phyloP scores from a whole-genome alignment of 2,888 invertebrate genomes.

The Papilio protenor region DNA sequence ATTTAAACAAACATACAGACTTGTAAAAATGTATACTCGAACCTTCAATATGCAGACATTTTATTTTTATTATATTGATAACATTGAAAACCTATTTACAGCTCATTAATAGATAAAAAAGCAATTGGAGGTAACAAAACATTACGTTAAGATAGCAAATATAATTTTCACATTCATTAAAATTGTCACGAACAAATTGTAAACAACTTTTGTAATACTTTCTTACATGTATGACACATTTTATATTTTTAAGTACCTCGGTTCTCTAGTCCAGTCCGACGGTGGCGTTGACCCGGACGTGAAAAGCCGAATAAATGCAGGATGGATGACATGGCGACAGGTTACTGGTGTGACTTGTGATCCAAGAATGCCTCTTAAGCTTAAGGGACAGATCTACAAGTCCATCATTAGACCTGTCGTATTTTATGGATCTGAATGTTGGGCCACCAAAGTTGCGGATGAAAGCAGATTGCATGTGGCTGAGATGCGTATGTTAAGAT shows the following conservation, averaged over 20 bases:
- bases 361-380: too few relatives aligned
- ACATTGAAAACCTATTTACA: conserved; percentile 5
- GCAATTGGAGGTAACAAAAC: neutral
- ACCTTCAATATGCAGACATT: neutral
- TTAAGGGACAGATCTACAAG: too few relatives aligned
- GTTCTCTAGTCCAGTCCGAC: too few relatives aligned
- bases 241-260: neutral
- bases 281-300: too few relatives aligned
- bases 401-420: too few relatives aligned
- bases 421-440: too few relatives aligned
- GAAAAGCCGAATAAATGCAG: too few relatives aligned
- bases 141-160: neutral
- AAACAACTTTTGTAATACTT: neutral
- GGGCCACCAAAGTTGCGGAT: too few relatives aligned
- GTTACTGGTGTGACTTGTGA: too few relatives aligned
- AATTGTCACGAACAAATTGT: conserved; percentile 17
- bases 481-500: too few relatives aligned
- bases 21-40: neutral
- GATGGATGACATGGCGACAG: too few relatives aligned
- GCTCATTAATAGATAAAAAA: conserved; percentile 8
- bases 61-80: neutral
- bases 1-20: neutral
- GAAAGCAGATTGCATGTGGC: too few relatives aligned
- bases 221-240: neutral
- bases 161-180: conserved; percentile 2